These are phyloP conservation scores for Leptopilina clavipes DNA, from an alignment of 1,140 invertebrate genomes.

Conservation along the genomic window DNA sequence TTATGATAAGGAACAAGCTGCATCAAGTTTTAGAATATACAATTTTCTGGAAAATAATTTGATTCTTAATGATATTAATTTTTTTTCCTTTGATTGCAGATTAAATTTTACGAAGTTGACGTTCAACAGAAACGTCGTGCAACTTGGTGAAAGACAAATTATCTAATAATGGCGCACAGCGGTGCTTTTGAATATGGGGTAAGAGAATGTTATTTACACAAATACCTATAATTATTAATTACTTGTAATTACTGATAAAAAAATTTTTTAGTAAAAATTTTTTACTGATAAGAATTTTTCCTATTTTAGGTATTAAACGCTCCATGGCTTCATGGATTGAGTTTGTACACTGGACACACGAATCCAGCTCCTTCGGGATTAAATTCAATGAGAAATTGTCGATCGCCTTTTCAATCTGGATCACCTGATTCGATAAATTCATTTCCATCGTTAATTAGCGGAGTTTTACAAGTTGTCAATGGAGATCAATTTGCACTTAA, in stretches of 20 bases:
- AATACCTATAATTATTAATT: no score
- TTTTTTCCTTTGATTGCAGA: neutral
- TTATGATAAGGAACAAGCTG: no score
- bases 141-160: neutral
- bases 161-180: neutral
- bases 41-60: no score
- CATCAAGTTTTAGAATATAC: no score
- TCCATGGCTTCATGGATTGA: neutral
- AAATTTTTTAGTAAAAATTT: no score
- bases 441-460: neutral
- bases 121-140: neutral
- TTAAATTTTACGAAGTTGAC: neutral
- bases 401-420: neutral
- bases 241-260: no score
- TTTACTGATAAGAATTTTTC: no score
- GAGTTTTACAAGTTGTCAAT: constrained; percentile 11
- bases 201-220: no score
- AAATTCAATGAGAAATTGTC: constrained; percentile 1
- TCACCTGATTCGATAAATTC: neutral
- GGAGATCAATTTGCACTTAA: constrained; percentile 1
- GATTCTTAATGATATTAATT: no score
- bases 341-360: neutral
- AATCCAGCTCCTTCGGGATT: neutral
- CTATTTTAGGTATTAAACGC: neutral
- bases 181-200: neutral